Base-by-base conservation (phyloP, 2,113 vertebrate genomes). In the Pagrus major region DNA sequence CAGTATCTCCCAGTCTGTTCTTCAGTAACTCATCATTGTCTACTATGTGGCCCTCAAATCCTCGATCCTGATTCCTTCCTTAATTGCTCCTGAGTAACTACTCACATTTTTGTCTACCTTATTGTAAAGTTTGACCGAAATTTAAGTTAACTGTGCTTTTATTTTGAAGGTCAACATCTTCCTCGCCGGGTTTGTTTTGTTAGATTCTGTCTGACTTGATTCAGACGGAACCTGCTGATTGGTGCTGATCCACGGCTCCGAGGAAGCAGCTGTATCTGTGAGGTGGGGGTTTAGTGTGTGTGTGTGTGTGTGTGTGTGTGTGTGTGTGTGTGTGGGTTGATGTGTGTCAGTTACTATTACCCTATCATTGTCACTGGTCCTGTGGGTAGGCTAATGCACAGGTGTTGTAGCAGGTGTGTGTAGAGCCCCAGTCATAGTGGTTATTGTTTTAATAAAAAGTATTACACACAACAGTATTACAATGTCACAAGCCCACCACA, bases 201-300 rank as follows among this genome's bases (percentile, higher is more conserved):
- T n/a, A 69, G 6, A 14, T 7, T 78, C 31, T 72, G 47, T 79
- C 14, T 16, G 55, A 68, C 79, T 88, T 89, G 69, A 87, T 72
- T 35, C 20, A 3, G 37, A 4, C 3, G 47, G 51, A 11, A 77
- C 27, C 55, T 80, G 73, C 80, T 88, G 83, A 88, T 80, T 88
- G 76, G 75, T 86, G 80, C 61, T 49, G 15, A 58, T 82, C 41
- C 56, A 39, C 61, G 58, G 72, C 64, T 79, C 72, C 44, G 51
- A 75, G 75, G 77, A 75, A 69, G 81, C 88, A 88, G 91, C 91
- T 88, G 59, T 77, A 84, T 69, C 25, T 33, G 58, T 35, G 51
- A 41, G 27, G 77, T 52, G 66, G 37, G 46, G 77, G 79, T n/a
- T 15, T 72, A 61, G 72, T 59, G 68, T 41, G 67, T 71, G 71